Conservation (phyloP, 2,113 vertebrate genomes). For the Pardalotus punctatus region DNA sequence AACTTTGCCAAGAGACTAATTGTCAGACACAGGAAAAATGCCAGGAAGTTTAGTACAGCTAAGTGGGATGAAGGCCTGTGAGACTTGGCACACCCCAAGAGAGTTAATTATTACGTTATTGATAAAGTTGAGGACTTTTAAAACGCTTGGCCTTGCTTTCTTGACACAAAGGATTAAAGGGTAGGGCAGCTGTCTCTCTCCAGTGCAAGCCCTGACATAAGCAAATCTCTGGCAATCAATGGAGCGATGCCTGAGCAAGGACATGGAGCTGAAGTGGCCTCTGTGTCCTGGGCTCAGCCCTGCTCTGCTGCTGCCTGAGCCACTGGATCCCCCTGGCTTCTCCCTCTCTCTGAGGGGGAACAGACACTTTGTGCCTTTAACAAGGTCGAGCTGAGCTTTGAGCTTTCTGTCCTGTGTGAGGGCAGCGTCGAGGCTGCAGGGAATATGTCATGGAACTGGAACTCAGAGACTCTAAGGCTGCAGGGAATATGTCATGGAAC, state of each 20-base stretch:
- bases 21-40: constrained; percentile 27
- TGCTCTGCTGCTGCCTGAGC: not conserved
- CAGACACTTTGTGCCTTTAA: not conserved
- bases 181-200: not conserved
- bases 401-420: not conserved
- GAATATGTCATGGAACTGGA: not conserved
- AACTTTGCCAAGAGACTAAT: constrained; percentile 44
- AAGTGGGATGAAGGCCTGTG: not conserved
- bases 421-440: not conserved
- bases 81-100: constrained; percentile 30
- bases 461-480: not conserved
- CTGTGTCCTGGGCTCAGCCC: not conserved
- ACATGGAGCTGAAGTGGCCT: not conserved
- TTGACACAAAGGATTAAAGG: constrained; percentile 27
- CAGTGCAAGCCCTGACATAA: not conserved
- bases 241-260: not conserved
- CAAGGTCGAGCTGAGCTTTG: not conserved
- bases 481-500: not conserved
- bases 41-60: constrained; percentile 24
- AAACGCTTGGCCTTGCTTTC: constrained; percentile 40
- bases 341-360: not conserved
- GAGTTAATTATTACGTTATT: constrained; percentile 60
- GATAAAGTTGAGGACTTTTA: constrained; percentile 36
- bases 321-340: not conserved
- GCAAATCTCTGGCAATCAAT: not conserved